phyloP scores from a whole-genome alignment of 1,140 invertebrate genomes.

The Trachelipus rathkii region DNA sequence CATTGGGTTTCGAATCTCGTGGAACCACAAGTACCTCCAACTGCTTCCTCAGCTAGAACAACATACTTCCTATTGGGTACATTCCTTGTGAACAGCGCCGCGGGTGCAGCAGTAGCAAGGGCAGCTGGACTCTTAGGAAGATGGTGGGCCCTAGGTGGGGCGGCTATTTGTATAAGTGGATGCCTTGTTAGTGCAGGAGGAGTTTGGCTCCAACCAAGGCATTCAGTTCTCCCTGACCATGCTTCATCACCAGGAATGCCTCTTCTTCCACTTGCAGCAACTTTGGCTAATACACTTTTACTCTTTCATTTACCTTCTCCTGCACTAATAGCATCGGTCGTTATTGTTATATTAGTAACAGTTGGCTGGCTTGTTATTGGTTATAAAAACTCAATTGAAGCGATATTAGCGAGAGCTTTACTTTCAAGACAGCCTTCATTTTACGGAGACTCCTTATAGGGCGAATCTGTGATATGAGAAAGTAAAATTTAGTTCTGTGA shows the following conservation, averaged over 20 bases:
- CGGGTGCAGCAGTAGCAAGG: constrained; percentile 30
- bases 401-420: constrained; percentile 29
- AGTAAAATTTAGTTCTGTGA: neutral
- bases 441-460: neutral
- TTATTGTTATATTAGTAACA: constrained; percentile 11
- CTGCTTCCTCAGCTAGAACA: constrained; percentile 29
- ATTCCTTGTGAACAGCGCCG: constrained; percentile 32
- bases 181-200: constrained; percentile 35
- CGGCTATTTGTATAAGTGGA: constrained; percentile 31
- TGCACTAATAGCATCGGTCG: constrained; percentile 16
- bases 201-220: constrained; percentile 32
- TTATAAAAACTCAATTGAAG: constrained; percentile 24
- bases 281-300: constrained; percentile 32
- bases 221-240: constrained; percentile 20
- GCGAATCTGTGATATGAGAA: neutral
- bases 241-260: constrained; percentile 22
- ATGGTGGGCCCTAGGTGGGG: constrained; percentile 34
- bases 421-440: constrained; percentile 18
- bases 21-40: constrained; percentile 33
- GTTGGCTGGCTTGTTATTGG: constrained; percentile 28
- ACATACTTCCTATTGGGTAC: constrained; percentile 34
- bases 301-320: constrained; percentile 31
- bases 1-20: constrained; percentile 22
- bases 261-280: constrained; percentile 29
- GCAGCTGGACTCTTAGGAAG: constrained; percentile 28